These are phyloP conservation scores for Thysanoteuthis rhombus DNA, from an alignment of 2,888 invertebrate species.

Conservation along the genomic window DNA sequence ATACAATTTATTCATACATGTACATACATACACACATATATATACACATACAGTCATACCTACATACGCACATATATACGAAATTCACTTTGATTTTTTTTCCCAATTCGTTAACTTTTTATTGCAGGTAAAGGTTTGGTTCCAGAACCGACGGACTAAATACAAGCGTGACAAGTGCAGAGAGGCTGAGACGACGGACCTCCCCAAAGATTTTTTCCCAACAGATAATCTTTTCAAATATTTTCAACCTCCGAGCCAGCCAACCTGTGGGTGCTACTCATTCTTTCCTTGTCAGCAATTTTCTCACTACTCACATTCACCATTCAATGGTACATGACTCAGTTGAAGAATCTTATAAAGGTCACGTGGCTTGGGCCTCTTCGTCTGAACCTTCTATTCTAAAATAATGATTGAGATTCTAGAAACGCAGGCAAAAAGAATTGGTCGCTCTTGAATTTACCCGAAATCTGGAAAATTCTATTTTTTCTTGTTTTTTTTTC, in stretches of 20 bases:
- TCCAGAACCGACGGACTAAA: constrained; percentile 63
- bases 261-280: neutral
- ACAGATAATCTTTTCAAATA: constrained; percentile 22
- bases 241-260: constrained; percentile 26
- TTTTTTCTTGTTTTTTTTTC: too few species aligned
- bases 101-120: neutral
- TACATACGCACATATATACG: neutral
- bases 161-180: constrained; percentile 59
- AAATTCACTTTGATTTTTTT: neutral
- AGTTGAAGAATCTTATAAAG: neutral
- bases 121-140: constrained; percentile 64
- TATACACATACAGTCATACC: neutral
- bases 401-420: neutral
- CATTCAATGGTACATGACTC: neutral
- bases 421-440: neutral
- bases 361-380: neutral
- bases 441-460: too few species aligned
- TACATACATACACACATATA: neutral
- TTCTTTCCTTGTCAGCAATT: constrained; percentile 25
- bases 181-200: constrained; percentile 50
- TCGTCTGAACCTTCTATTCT: neutral
- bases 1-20: too few species aligned
- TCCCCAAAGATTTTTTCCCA: constrained; percentile 20
- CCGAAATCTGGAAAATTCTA: too few species aligned
- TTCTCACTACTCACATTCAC: neutral